Percentiles rank a stretch among this genome's conserved stretches.
These are phyloP conservation scores for Tursiops truncatus DNA, from an alignment of 2,113 vertebrate genomes.

Conservation along the genomic window DNA sequence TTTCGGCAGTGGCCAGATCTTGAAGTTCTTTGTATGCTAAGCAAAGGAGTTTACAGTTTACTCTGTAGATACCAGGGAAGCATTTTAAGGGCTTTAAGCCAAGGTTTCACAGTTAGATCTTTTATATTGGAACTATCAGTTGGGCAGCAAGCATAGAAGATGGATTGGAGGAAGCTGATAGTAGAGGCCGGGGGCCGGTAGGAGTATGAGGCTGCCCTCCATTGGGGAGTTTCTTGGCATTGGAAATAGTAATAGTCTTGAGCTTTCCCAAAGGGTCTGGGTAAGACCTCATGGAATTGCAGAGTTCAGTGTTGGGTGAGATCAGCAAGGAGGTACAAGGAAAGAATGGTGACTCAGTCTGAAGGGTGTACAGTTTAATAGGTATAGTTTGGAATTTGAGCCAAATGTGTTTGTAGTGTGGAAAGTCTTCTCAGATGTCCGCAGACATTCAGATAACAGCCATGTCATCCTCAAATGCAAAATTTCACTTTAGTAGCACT, in stretches of 20 bases:
- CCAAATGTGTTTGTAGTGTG: background rate
- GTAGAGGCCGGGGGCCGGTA: background rate
- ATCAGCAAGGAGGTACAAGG: background rate
- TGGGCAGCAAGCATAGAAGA: slow-evolving; percentile 31
- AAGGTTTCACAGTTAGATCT: background rate
- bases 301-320: background rate
- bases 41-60: slow-evolving; percentile 26
- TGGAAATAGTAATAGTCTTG: background rate
- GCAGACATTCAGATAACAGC: background rate
- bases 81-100: slow-evolving; percentile 38
- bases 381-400: background rate
- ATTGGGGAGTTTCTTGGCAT: background rate
- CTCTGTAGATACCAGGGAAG: background rate
- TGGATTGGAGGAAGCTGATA: background rate
- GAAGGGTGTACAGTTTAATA: background rate
- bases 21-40: slow-evolving; percentile 46
- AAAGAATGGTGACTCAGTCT: background rate
- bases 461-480: background rate
- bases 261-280: background rate
- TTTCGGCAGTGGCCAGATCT: slow-evolving; percentile 39
- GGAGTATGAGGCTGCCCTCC: background rate
- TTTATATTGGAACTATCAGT: slow-evolving; percentile 37
- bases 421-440: background rate
- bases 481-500: background rate
- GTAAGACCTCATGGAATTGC: background rate